phyloP scores from a whole-genome alignment of 2,888 invertebrate species.

The Heteromurus nitidus region DNA sequence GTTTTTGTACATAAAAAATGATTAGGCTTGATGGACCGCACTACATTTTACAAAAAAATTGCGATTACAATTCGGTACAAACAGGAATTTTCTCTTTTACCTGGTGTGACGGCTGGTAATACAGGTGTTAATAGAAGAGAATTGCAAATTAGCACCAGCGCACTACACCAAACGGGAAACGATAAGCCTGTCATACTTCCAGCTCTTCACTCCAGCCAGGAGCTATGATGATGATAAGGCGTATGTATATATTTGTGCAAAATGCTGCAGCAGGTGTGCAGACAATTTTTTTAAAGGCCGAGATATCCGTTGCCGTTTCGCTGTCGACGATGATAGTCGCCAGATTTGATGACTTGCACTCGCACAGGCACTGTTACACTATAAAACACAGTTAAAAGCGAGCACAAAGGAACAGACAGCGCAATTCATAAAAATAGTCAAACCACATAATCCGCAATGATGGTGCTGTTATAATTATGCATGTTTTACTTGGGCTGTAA shows the following conservation, averaged over 20 bases:
- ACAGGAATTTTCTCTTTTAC: slow-evolving; percentile 29
- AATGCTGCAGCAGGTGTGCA: background rate
- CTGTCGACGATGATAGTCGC: background rate
- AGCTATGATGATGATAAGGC: slow-evolving; percentile 43
- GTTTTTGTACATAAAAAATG: too few species aligned
- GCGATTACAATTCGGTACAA: too few species aligned
- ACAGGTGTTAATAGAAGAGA: slow-evolving; percentile 39
- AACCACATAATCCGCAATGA: slow-evolving; percentile 25
- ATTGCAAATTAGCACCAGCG: slow-evolving; percentile 41
- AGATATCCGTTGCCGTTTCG: background rate
- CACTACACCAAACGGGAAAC: slow-evolving; percentile 52
- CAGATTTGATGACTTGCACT: slow-evolving; percentile 42
- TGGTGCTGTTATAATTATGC: slow-evolving; percentile 23
- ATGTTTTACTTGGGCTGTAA: slow-evolving; percentile 13
- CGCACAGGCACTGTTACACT: slow-evolving; percentile 1
- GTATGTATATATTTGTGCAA: slow-evolving; percentile 31
- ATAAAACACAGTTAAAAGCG: slow-evolving; percentile 10
- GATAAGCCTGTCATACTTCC: slow-evolving; percentile 58
- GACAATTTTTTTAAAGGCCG: slow-evolving; percentile 11
- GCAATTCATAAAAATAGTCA: slow-evolving; percentile 31
- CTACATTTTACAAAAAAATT: too few species aligned
- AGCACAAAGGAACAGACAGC: background rate
- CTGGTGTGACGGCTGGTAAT: slow-evolving; percentile 54
- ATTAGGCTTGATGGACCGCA: too few species aligned
- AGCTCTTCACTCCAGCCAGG: slow-evolving; percentile 1